These are phyloP conservation scores for Podarcis lilfordi DNA, from an alignment of 2,797 vertebrate species.

Conservation along the genomic window DNA sequence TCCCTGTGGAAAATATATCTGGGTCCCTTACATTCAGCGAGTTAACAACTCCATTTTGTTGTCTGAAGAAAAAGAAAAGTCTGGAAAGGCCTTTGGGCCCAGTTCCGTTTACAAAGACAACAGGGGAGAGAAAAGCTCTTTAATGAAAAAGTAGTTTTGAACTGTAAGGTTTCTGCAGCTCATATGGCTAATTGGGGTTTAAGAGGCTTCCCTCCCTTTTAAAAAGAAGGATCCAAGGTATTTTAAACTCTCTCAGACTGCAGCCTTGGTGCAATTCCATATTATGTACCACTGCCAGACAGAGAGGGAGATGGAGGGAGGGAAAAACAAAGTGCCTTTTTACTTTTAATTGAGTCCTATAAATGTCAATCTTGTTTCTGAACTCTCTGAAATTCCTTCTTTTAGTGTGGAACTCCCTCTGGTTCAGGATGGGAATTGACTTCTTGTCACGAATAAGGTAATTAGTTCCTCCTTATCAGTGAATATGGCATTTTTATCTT, in stretches of 20 bases:
- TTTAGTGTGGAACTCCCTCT: slow-evolving; percentile 47
- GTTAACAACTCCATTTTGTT: neutral
- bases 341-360: slow-evolving; percentile 29
- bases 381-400: slow-evolving; percentile 55
- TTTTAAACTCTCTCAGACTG: slow-evolving; percentile 19
- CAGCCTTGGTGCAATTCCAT: slow-evolving; percentile 9
- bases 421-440: slow-evolving; percentile 61
- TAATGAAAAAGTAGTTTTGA: neutral
- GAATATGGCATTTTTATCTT: slow-evolving; percentile 50
- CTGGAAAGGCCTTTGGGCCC: neutral
- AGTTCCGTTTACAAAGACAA: accelerated
- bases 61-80: neutral
- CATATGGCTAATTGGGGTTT: neutral
- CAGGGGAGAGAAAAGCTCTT: accelerated
- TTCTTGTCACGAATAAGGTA: slow-evolving; percentile 56
- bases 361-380: slow-evolving; percentile 58
- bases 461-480: slow-evolving; percentile 59
- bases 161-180: neutral
- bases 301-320: neutral
- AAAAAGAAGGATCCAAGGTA: slow-evolving; percentile 17
- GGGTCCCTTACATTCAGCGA: neutral
- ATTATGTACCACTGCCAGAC: slow-evolving; percentile 21
- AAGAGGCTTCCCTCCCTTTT: slow-evolving; percentile 19
- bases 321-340: slow-evolving; percentile 37
- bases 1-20: neutral